phyloP scores from a whole-genome alignment of 2,113 vertebrate species.

The Erythrolamprus reginae region DNA sequence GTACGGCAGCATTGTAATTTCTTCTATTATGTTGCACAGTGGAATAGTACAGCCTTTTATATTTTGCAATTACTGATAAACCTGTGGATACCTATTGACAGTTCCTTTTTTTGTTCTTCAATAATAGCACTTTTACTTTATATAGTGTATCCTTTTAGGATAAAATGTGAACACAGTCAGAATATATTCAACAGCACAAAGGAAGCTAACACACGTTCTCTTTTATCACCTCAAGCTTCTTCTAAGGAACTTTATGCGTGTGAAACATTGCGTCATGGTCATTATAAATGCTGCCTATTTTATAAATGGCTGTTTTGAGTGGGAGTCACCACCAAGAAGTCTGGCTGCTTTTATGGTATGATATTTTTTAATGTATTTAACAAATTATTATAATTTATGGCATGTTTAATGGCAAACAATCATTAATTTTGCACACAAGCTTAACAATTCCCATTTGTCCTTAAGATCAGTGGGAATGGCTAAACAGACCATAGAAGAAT shows the following conservation, averaged over 20 bases:
- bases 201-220: background rate
- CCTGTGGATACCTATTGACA: slow-evolving; percentile 29
- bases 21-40: background rate
- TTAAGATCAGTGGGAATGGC: background rate
- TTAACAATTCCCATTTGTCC: background rate
- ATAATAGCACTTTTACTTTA: background rate
- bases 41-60: background rate
- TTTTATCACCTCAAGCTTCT: slow-evolving; percentile 76
- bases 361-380: background rate
- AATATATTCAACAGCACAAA: background rate
- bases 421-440: slow-evolving; percentile 9
- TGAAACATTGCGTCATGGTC: slow-evolving; percentile 85
- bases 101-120: slow-evolving; percentile 37
- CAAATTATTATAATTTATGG: slow-evolving; percentile 21
- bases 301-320: slow-evolving; percentile 97
- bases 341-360: slow-evolving; percentile 95
- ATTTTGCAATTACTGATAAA: background rate
- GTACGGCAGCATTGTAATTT: background rate
- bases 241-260: slow-evolving; percentile 88
- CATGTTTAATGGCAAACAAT: slow-evolving; percentile 43
- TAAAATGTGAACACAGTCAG: background rate
- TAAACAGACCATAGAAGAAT: background rate
- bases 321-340: slow-evolving; percentile 96
- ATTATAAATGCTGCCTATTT: slow-evolving; percentile 88
- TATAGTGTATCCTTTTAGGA: background rate